phyloP scores from a whole-genome alignment of 2,113 vertebrate species.

The Bos taurus region DNA sequence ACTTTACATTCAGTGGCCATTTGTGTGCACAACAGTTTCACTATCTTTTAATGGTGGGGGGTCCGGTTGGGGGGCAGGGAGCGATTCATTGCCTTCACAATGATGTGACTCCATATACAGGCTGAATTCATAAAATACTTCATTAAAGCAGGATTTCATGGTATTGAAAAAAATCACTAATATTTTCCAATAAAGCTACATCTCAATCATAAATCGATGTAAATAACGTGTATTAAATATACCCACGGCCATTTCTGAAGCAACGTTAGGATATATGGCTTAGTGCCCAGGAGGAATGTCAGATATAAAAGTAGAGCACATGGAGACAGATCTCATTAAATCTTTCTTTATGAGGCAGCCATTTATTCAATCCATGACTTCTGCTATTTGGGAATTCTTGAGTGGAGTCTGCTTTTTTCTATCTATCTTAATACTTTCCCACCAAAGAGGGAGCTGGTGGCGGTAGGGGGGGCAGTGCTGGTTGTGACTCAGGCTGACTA shows the following conservation, averaged over 20 bases:
- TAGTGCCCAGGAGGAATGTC: background rate
- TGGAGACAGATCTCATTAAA: background rate
- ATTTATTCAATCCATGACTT: background rate
- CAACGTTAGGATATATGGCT: background rate
- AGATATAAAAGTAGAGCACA: background rate
- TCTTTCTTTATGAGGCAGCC: background rate
- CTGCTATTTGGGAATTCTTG: background rate
- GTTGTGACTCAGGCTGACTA: background rate
- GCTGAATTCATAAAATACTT: background rate
- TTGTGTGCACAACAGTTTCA: background rate
- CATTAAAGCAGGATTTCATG: background rate
- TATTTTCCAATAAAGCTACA: background rate
- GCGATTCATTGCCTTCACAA: background rate
- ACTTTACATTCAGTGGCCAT: background rate
- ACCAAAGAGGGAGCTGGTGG: background rate
- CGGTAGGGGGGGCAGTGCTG: background rate
- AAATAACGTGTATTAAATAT: constrained; percentile 12
- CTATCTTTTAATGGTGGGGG: background rate
- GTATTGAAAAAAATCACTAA: background rate
- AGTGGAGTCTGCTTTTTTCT: background rate
- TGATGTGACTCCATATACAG: background rate
- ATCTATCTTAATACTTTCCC: background rate
- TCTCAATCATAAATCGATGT: background rate
- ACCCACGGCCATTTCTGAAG: background rate
- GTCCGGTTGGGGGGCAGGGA: background rate